Evolutionary conservation across 1,140 invertebrate genomes (phyloP), one percentile per base, ranked within the genome.

Genomic region (Papilio glaucus): DNA sequence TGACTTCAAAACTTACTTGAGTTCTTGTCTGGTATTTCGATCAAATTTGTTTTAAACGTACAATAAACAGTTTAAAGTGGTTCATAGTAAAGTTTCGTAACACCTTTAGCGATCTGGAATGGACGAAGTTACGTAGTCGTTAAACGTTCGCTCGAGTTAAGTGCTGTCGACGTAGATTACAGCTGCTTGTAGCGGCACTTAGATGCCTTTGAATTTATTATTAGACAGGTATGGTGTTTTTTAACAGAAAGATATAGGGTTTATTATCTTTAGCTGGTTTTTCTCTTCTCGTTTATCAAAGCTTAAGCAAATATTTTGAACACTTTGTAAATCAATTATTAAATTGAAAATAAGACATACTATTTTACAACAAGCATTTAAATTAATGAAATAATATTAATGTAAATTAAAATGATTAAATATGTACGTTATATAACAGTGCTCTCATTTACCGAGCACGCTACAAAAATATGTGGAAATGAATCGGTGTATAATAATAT

Each of bases 61-160:
- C 49, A 53, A 53, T 53, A 53, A 53, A 53, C 49, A 53, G 49
- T 53, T 53, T 53, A 53, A 53, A 53, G 49, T 24, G 49, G 29
- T 37, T 13, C 33, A 62, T 37, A 62, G 60, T 37, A 62, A 63
- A 37, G 29, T 63, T 63, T 15, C n/a, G 29, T 29, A 63, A 63
- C 61, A 63, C 61, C 61, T 63, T 63, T 63, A 63, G 61, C 33
- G 61, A 39, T 63, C 61, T 63, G 13, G 61, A 63, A 37, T 37
- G 29, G 29, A 37, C 61, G 29, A 39, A 63, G 61, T 38, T 63
- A 63, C 33, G n/a, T 63, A 38, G 61, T 63, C 61, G 61, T 63
- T 63, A 63, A 63, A 63, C 33, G 60, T 37, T 29, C 60, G 60
- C 24, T 18, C 33, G 33, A 65, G 29, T 65, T 65, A 65, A 65